Evolutionary conservation across 2,888 invertebrate genomes (phyloP).

Genomic region (Torymus aiolomorphi): DNA sequence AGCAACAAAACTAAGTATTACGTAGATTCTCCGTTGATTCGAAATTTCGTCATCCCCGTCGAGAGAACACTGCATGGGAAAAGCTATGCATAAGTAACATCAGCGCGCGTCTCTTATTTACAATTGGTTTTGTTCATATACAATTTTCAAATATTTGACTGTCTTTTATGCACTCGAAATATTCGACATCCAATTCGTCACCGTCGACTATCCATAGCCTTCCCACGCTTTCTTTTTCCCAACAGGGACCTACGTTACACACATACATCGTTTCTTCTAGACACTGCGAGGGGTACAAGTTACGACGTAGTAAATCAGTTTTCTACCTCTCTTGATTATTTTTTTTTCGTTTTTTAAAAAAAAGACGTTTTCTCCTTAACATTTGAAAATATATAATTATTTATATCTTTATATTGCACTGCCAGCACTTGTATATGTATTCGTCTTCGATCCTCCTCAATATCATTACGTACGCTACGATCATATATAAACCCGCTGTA

Average conservation of each 20-base stretch:
- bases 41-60: not conserved
- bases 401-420: constrained; percentile 65
- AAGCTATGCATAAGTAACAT: constrained; percentile 18
- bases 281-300: constrained; percentile 52
- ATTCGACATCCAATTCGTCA: constrained; percentile 1
- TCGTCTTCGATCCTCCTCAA: constrained; percentile 13
- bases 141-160: not conserved
- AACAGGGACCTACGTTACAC: not conserved
- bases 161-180: not conserved
- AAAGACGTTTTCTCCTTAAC: too few species aligned
- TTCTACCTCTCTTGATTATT: constrained; percentile 48
- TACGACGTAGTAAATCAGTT: constrained; percentile 44
- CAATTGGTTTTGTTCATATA: constrained; percentile 21
- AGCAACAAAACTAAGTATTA: too few species aligned
- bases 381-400: constrained; percentile 14
- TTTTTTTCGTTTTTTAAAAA: not conserved
- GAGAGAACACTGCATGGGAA: constrained; percentile 23
- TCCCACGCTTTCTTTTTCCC: constrained; percentile 7
- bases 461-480: constrained; percentile 17
- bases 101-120: constrained; percentile 14
- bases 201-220: constrained; percentile 8
- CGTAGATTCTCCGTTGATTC: too few species aligned
- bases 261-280: constrained; percentile 14
- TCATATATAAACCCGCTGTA: constrained; percentile 34
- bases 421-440: constrained; percentile 62